Percentiles rank a stretch among this genome's conserved stretches.
These are phyloP conservation scores for Heterotis niloticus DNA, from an alignment of 2,113 vertebrate genomes.

Conservation along the genomic window DNA sequence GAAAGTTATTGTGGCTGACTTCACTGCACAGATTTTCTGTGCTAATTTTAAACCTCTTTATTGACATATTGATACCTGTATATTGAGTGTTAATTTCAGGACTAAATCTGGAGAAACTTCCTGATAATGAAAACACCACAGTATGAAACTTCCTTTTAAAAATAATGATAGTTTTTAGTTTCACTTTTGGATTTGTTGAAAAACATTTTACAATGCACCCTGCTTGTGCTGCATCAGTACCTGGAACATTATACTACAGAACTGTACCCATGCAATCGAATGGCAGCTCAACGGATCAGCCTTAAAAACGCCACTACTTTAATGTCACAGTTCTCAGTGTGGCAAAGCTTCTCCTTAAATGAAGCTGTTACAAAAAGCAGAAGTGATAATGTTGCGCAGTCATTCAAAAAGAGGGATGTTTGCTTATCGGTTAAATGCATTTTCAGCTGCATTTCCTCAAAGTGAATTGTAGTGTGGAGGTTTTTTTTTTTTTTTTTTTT, in stretches of 20 bases:
- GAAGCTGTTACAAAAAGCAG: neutral
- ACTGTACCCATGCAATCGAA: neutral
- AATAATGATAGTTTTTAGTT: too few species aligned
- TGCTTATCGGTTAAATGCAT: neutral
- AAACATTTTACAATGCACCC: neutral
- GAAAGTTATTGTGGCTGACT: too few species aligned
- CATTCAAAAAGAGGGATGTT: neutral
- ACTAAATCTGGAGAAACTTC: too few species aligned
- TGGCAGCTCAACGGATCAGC: neutral
- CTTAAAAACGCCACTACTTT: constrained; percentile 8
- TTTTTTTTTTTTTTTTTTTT: too few species aligned
- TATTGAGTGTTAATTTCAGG: too few species aligned
- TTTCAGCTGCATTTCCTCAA: neutral
- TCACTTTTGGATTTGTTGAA: too few species aligned
- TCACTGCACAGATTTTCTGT: too few species aligned
- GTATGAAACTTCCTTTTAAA: too few species aligned
- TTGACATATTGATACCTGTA: too few species aligned
- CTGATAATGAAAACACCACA: too few species aligned
- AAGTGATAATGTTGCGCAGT: neutral
- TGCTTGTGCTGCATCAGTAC: neutral
- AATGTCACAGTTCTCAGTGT: neutral
- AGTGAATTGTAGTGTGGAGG: neutral
- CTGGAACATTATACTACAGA: neutral
- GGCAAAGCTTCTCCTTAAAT: neutral
- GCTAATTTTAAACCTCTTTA: too few species aligned